phyloP scores from a whole-genome alignment of 2,888 invertebrate genomes.

The Urechis unicinctus region DNA sequence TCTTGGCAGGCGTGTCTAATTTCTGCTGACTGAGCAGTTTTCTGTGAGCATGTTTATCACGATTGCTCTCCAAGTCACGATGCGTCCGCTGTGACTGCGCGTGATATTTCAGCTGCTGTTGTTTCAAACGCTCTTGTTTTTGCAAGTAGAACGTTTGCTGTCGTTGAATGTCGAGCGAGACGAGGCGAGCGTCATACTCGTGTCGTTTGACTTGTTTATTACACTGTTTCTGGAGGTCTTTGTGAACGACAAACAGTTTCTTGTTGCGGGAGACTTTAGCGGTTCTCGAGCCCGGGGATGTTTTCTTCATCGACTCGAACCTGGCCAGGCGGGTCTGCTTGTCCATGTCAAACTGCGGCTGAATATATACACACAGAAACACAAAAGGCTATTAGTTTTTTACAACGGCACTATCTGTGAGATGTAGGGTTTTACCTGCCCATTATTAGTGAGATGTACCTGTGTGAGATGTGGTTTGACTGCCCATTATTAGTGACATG shows the following conservation, averaged over 20 bases:
- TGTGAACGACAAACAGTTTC: slow-evolving; percentile 11
- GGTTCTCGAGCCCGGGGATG: background rate
- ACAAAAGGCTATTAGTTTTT: too few relatives aligned
- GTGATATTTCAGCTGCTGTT: background rate
- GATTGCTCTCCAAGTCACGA: background rate
- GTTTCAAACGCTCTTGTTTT: slow-evolving; percentile 1
- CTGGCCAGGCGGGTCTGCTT: slow-evolving; percentile 9
- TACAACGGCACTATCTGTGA: too few relatives aligned
- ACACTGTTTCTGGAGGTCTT: slow-evolving; percentile 11
- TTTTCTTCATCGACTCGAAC: slow-evolving; percentile 10
- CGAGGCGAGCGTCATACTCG: slow-evolving; percentile 7
- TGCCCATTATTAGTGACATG: too few relatives aligned
- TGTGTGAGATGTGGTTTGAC: too few relatives aligned
- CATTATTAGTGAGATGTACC: too few relatives aligned
- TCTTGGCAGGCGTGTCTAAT: background rate
- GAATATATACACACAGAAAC: too few relatives aligned
- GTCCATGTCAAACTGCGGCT: slow-evolving; percentile 1
- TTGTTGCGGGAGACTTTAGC: slow-evolving; percentile 1
- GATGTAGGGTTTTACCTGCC: too few relatives aligned
- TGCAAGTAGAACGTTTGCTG: slow-evolving; percentile 4
- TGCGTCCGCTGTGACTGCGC: background rate
- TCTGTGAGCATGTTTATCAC: background rate
- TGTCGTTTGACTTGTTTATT: slow-evolving; percentile 4
- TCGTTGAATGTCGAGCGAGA: slow-evolving; percentile 2
- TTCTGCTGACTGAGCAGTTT: background rate